Percentiles rank a stretch among this genome's conserved stretches.
Evolutionary conservation across 2,113 vertebrate species (phyloP).

Genomic region (Phylloscopus whistleri): DNA sequence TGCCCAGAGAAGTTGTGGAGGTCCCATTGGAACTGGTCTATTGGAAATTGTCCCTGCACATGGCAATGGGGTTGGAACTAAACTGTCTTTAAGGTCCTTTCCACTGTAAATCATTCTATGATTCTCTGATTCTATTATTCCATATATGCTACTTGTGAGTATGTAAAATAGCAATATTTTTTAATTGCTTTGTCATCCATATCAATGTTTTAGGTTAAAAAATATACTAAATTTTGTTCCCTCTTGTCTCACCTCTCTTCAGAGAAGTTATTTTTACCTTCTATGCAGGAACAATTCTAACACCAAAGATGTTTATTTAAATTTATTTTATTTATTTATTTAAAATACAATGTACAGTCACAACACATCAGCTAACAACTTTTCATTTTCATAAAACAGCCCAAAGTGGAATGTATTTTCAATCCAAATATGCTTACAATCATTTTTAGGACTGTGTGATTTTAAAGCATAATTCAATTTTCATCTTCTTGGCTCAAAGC

Average conservation of each 20-base stretch:
- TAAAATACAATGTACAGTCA: not conserved
- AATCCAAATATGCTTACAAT: not conserved
- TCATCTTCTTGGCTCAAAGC: not conserved
- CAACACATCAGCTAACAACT: not conserved
- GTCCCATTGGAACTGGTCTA: not conserved
- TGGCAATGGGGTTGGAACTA: not conserved
- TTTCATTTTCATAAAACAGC: not conserved
- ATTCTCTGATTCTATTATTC: not conserved
- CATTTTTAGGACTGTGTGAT: not conserved
- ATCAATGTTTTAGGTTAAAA: not conserved
- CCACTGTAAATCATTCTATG: rapidly evolving
- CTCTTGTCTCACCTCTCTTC: not conserved
- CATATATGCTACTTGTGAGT: not conserved
- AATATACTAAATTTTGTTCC: not conserved
- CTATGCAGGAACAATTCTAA: not conserved
- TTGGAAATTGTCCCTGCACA: not conserved
- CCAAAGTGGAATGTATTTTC: not conserved
- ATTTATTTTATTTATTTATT: not conserved
- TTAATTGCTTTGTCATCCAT: not conserved
- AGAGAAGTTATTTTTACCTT: not conserved
- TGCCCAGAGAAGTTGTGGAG: not conserved
- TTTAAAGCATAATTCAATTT: not conserved
- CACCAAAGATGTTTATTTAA: not conserved
- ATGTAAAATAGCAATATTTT: not conserved
- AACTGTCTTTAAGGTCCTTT: not conserved